Percentiles rank a stretch among this genome's conserved stretches.
Evolutionary conservation across 2,113 vertebrate species (phyloP).

Genomic region (Trichechus manatus): DNA sequence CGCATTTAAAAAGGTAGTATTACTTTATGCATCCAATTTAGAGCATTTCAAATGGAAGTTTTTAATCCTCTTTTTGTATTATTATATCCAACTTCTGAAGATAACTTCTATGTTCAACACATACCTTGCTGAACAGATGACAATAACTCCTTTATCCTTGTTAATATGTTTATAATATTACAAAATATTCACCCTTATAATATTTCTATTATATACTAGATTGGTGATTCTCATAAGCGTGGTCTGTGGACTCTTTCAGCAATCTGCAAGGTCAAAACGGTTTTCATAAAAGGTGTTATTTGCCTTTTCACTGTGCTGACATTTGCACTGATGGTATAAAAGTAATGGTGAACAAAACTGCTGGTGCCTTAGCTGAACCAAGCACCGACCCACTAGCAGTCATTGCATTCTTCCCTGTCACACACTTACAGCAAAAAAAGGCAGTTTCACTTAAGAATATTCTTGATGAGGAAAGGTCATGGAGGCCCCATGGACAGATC

Average conservation of each 20-base stretch:
- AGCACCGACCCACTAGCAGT: not conserved
- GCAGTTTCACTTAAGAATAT: not conserved
- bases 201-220: not conserved
- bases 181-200: not conserved
- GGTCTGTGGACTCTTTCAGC: not conserved
- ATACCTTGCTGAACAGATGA: not conserved
- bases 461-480: too few relatives aligned
- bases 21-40: not conserved
- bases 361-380: not conserved
- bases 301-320: not conserved
- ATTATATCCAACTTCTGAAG: constrained; percentile 7
- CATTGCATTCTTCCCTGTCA: not conserved
- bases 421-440: not conserved
- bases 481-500: too few relatives aligned
- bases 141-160: not conserved
- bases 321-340: not conserved
- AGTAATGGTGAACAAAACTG: not conserved
- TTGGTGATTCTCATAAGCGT: not conserved
- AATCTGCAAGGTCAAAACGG: not conserved
- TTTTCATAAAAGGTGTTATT: not conserved
- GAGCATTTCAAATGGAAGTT: constrained; percentile 6
- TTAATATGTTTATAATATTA: not conserved
- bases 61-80: not conserved
- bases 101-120: not conserved
- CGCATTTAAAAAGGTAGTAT: not conserved